Evolutionary conservation across 2,113 vertebrate genomes (phyloP), one percentile per base, ranked within the genome.

Genomic region (Callipepla californica): DNA sequence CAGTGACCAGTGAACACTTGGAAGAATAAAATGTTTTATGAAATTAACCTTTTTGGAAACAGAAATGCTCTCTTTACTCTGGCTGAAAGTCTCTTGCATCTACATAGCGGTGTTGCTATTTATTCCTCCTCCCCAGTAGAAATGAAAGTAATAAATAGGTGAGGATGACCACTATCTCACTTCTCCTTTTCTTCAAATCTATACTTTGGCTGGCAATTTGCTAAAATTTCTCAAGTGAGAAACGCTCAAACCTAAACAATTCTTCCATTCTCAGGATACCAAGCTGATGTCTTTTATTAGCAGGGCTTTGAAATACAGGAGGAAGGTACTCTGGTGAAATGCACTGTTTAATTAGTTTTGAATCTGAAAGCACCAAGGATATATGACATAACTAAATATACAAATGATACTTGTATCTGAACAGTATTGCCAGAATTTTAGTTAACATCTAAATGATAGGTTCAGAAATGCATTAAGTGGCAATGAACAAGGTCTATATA

Each of bases 341-440:
- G 85, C 94, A 79, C 89, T 96, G 80, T 94, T 94, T 89, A 96
- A 95, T 67, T 94, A 68, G 79, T 69, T 93, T 91, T 96, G 62
- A 79, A 92, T 93, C 69, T 85, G 88, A 88, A 96, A 93, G 11
- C 40, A 96, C 63, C 9, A 36, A 95, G 67, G 89, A 82, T 81
- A 82, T 95, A 68, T 89, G 93, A 90, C 79, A 86, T 59, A 95
- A 94, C 89, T 94, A 92, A 96, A 94, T 87, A 87, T 55, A 94
- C 68, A 91, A 68, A 83, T 78, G 51, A 26, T 91, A 66, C 32
- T 50, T 75, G 86, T 87, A 91, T 57, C 55, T 90, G 94, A 94
- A 73, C 19, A 80, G 23, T 63, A 85, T 68, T 96, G 91, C 19
- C 26, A 93, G 69, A 95, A 93, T 72, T n/a, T 80, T 70, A 83